Evolutionary conservation across 1,140 invertebrate genomes (phyloP), one percentile per base, ranked within the genome.

Genomic region (Penaeus japonicus): DNA sequence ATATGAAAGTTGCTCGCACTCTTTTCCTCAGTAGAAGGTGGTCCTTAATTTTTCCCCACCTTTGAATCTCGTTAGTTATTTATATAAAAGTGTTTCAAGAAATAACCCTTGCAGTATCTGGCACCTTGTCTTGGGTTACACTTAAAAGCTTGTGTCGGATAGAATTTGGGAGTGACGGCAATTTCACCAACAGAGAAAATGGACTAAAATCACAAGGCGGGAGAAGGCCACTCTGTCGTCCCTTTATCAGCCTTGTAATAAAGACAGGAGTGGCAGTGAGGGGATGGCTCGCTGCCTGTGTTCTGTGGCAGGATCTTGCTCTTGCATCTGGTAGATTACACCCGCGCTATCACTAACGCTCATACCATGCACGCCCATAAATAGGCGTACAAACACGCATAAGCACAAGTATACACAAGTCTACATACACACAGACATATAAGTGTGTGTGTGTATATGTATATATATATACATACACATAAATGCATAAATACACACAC

Each of bases 101-200:
- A 20, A 17, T 22, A 39, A 87, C 59, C 54, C 47, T 47, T 73
- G 53, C 55, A 53, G 62, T 27, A 73, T 73, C 4, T 54, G 86
- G 86, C 86, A 75, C 24, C 86, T 24, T 22, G 17, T 54, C 86
- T 75, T 75, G 79, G 86, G 86, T 87, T 87, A 82, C 86, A 87
- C 78, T 87, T 87, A 83, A 87, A 87, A 87, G 86, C 86, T 87
- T 87, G 86, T 87, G 86, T 87, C 86, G 79, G 86, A 87, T 87
- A 83, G 86, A 87, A 87, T 87, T 87, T 87, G 79, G 62, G 79
- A 87, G 79, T 47, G 86, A 53, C 62, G 86, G 57, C 86, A 87
- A 87, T 87, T 87, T 87, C 86, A 65, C 57, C 86, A 87, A 81
- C 85, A 87, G 86, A 82, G 86, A 87, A 87, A 87, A 87, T 87